A percentile compares a stretch with the other conserved stretches of the same genome.
These are phyloP conservation scores for Macropus fuliginosus DNA, from an alignment of 2,797 vertebrate species.

Conservation along the genomic window DNA sequence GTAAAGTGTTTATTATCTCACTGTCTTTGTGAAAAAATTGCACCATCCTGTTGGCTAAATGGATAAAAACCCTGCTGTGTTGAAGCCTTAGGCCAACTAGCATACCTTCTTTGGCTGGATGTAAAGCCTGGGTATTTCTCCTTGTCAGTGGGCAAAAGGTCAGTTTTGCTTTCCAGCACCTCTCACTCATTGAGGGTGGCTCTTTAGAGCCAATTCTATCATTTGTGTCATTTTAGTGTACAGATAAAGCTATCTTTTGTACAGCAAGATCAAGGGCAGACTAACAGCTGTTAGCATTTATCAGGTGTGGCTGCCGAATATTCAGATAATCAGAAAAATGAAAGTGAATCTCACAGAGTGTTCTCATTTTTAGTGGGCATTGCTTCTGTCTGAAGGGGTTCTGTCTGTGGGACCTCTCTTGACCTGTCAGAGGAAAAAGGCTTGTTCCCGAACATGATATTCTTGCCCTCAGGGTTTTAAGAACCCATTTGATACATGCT, in stretches of 20 bases:
- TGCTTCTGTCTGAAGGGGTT: neutral
- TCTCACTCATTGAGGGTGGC: neutral
- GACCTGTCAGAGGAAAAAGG: neutral
- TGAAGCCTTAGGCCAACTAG: neutral
- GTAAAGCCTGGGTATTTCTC: constrained; percentile 38
- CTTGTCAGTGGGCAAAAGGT: constrained; percentile 44
- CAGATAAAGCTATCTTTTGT: constrained; percentile 44
- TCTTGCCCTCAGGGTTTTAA: neutral
- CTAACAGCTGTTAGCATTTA: constrained; percentile 61
- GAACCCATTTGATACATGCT: neutral
- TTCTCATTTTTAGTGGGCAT: neutral
- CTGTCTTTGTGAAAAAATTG: neutral
- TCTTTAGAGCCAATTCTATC: neutral
- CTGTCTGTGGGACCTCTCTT: neutral
- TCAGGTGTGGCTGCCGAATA: constrained; percentile 40
- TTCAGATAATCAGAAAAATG: constrained; percentile 45
- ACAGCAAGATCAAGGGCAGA: constrained; percentile 58
- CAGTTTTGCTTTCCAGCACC: constrained; percentile 29
- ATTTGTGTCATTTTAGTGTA: constrained; percentile 29
- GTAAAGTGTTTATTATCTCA: constrained; percentile 24
- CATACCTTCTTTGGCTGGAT: neutral
- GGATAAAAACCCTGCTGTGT: neutral
- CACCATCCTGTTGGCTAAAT: constrained; percentile 42
- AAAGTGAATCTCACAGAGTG: neutral
- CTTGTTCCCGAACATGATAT: neutral